phyloP scores from a whole-genome alignment of 2,888 invertebrate genomes.

The Aphrophora alni region DNA sequence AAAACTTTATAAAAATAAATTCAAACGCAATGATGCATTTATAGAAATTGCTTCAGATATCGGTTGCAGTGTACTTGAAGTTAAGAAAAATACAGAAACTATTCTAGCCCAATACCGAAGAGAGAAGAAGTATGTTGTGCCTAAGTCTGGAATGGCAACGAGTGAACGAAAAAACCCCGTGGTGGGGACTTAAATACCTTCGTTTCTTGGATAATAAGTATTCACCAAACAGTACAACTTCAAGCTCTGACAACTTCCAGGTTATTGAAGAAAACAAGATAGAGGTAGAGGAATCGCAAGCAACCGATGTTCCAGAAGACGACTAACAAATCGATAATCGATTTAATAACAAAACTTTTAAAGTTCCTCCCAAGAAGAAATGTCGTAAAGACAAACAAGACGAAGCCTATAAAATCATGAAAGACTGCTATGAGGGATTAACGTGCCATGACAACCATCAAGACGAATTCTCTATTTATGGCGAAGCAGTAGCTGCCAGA shows the following conservation, averaged over 20 bases:
- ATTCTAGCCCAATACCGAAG: too few relatives aligned
- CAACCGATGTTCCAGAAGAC: not conserved
- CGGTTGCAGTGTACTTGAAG: too few relatives aligned
- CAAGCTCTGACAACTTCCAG: not conserved
- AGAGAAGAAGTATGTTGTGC: too few relatives aligned
- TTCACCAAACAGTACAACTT: not conserved
- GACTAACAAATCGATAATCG: not conserved
- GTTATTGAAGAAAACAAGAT: not conserved
- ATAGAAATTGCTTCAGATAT: not conserved
- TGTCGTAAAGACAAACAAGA: not conserved
- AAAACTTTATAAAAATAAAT: not conserved
- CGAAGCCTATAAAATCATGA: not conserved
- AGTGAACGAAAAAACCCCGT: not conserved
- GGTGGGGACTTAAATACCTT: not conserved
- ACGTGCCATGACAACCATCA: not conserved
- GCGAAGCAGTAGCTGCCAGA: too few relatives aligned
- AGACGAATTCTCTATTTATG: not conserved
- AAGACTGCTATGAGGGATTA: not conserved
- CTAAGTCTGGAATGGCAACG: not conserved
- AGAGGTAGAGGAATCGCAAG: not conserved
- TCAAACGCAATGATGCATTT: not conserved
- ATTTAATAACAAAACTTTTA: not conserved
- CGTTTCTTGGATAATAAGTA: too few relatives aligned
- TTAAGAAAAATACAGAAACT: too few relatives aligned
- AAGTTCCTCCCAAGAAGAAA: not conserved